These are phyloP conservation scores for Globodera ellingtonae DNA, from an alignment of 1,140 invertebrate genomes.

Conservation along the genomic window DNA sequence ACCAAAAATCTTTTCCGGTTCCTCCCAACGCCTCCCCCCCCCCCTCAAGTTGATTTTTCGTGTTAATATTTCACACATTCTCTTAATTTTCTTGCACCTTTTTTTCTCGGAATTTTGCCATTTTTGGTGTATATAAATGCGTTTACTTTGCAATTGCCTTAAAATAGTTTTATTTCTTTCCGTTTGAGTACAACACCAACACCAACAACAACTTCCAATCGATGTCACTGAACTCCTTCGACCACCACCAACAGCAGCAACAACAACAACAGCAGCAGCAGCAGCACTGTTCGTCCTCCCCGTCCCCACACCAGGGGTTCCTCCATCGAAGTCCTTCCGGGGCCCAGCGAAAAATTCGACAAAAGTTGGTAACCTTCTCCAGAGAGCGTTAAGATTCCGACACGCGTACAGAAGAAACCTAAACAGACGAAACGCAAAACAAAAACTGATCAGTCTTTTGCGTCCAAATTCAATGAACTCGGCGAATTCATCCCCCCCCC, in stretches of 20 bases:
- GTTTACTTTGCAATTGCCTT: conserved; percentile 1
- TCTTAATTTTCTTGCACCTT: too few relatives aligned
- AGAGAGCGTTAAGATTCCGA: too few relatives aligned
- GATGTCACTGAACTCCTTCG: neutral
- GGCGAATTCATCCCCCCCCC: neutral
- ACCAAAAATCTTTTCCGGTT: neutral
- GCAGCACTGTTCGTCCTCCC: neutral
- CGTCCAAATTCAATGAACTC: neutral
- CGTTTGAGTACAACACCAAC: neutral
- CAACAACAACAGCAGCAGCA: neutral
- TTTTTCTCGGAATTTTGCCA: too few relatives aligned
- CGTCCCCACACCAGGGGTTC: neutral
- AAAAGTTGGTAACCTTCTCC: conserved; percentile 15
- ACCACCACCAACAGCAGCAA: neutral
- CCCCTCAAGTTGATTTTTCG: too few relatives aligned
- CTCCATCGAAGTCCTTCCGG: conserved; percentile 30
- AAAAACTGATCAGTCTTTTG: too few relatives aligned
- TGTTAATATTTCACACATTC: too few relatives aligned
- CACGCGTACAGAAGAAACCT: too few relatives aligned
- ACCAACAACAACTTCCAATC: too few relatives aligned
- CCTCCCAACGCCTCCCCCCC: too few relatives aligned
- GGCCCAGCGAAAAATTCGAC: conserved; percentile 29
- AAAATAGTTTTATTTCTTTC: neutral
- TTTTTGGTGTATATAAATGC: too few relatives aligned
- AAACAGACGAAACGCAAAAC: too few relatives aligned